phyloP scores from a whole-genome alignment of 1,140 invertebrate species.

The Drosophila melanica region DNA sequence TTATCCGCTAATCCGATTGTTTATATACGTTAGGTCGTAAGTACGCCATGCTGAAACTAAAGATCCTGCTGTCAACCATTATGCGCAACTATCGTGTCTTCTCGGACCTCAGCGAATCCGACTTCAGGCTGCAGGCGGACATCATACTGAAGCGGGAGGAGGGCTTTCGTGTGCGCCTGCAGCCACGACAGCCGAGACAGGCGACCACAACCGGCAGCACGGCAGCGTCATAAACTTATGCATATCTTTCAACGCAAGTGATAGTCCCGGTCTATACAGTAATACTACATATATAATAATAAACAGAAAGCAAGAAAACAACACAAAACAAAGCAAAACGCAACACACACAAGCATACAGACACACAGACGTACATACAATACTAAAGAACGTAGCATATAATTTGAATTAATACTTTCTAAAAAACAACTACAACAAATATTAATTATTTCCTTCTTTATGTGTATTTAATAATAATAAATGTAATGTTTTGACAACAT shows the following conservation, averaged over 20 bases:
- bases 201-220: conserved; percentile 40
- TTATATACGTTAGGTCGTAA: conserved; percentile 88
- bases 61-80: conserved; percentile 93
- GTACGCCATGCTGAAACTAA: conserved; percentile 94
- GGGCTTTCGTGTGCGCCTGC: conserved; percentile 89
- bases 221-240: conserved; percentile 63
- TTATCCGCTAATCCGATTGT: not conserved
- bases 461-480: conserved; percentile 73
- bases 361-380: conserved; percentile 32
- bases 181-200: conserved; percentile 86
- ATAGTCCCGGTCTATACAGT: conserved; percentile 56
- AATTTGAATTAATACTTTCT: conserved; percentile 28
- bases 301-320: conserved; percentile 9
- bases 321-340: conserved; percentile 4
- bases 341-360: conserved; percentile 22
- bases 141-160: conserved; percentile 93
- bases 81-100: conserved; percentile 91
- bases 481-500: conserved; percentile 77
- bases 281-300: conserved; percentile 33
- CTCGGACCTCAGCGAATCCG: conserved; percentile 88
- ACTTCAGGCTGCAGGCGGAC: conserved; percentile 91
- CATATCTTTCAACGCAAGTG: conserved; percentile 45
- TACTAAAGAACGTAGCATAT: conserved; percentile 30
- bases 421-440: conserved; percentile 24
- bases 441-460: conserved; percentile 61